Percentiles rank a stretch among this genome's conserved stretches.
These are phyloP conservation scores for Thunnus thynnus DNA, from an alignment of 2,113 vertebrate genomes.

Conservation along the genomic window DNA sequence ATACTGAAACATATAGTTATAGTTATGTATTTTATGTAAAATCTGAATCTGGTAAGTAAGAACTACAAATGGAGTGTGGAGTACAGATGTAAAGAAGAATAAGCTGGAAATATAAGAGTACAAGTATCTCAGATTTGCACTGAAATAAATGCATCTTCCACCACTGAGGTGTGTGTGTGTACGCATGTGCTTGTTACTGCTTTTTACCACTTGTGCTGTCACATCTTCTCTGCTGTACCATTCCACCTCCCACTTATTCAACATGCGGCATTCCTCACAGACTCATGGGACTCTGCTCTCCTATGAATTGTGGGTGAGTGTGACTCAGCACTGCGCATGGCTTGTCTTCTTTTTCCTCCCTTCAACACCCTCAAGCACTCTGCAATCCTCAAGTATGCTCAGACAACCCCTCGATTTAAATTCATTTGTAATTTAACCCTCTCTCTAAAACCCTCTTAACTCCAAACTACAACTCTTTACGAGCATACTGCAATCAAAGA, in stretches of 20 bases:
- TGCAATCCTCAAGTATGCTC: slow-evolving; percentile 37
- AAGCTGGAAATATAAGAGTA: no score
- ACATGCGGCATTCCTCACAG: slow-evolving; percentile 74
- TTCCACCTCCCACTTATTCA: slow-evolving; percentile 63
- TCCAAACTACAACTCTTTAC: background rate
- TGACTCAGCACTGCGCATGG: slow-evolving; percentile 77
- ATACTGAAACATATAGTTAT: no score
- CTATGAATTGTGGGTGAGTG: slow-evolving; percentile 87
- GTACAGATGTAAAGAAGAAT: no score
- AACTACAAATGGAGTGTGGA: background rate
- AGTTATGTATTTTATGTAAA: background rate
- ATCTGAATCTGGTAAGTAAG: background rate
- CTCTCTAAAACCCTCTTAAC: background rate
- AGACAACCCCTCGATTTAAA: slow-evolving; percentile 34
- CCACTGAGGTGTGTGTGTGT: slow-evolving; percentile 2
- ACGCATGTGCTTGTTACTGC: slow-evolving; percentile 41
- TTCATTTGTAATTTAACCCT: background rate
- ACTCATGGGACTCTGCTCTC: slow-evolving; percentile 86
- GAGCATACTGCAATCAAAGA: slow-evolving; percentile 31
- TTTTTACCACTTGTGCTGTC: slow-evolving; percentile 61
- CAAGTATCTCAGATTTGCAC: background rate
- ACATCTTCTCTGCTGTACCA: slow-evolving; percentile 56
- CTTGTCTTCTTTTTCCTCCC: slow-evolving; percentile 44
- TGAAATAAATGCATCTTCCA: slow-evolving; percentile 2
- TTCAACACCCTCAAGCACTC: slow-evolving; percentile 39